phyloP scores from a whole-genome alignment of 2,113 vertebrate genomes.

The Calidris pugnax region DNA sequence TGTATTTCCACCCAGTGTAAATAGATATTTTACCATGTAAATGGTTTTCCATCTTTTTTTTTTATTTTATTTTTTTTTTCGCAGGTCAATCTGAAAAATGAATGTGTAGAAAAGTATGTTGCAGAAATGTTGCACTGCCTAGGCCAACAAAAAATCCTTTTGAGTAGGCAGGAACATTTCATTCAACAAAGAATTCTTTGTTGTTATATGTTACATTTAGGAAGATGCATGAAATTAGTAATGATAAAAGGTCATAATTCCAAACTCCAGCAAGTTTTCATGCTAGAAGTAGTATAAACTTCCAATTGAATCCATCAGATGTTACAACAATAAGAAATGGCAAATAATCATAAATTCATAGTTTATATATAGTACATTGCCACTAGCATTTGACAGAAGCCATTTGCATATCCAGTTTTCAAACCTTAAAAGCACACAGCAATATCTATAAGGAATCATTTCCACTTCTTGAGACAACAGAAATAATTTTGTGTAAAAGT shows the following conservation, averaged over 20 bases:
- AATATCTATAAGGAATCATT: neutral
- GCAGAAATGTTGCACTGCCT: neutral
- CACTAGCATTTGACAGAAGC: neutral
- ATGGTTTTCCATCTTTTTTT: neutral
- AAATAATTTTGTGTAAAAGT: neutral
- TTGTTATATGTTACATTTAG: neutral
- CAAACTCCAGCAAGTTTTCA: neutral
- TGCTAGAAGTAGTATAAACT: neutral
- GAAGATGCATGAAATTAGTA: neutral
- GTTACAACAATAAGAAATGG: neutral
- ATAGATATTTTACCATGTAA: neutral
- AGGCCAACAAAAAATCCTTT: neutral
- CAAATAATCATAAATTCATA: conserved; percentile 9
- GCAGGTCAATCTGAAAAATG: neutral
- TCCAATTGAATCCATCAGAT: neutral
- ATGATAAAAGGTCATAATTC: neutral
- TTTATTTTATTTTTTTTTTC: neutral
- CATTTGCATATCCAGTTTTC: neutral
- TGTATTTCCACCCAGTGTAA: neutral
- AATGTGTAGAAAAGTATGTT: neutral
- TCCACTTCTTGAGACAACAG: neutral
- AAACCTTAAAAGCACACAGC: neutral
- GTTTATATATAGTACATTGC: neutral
- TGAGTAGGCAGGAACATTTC: neutral
- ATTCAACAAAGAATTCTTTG: neutral